Conservation (phyloP, 2,888 invertebrate species). For the Cetonia aurata region DNA sequence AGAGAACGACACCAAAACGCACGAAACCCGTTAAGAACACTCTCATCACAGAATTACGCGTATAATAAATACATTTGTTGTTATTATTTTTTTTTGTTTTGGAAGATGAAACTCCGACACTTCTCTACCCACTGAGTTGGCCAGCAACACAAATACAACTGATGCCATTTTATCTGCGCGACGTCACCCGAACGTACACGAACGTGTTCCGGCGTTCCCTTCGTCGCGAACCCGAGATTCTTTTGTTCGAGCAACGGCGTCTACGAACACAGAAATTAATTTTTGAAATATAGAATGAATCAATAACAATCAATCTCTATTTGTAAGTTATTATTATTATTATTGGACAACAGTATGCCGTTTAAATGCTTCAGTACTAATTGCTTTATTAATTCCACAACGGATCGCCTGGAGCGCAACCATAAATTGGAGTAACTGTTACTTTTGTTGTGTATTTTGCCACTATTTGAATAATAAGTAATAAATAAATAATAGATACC, state of each 20-base stretch:
- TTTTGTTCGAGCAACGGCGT: slow-evolving; percentile 43
- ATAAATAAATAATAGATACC: too few species aligned
- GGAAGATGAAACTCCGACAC: slow-evolving; percentile 44
- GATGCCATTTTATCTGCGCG: slow-evolving; percentile 46
- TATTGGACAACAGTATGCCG: background rate
- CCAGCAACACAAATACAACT: slow-evolving; percentile 48
- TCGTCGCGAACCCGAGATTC: slow-evolving; percentile 47
- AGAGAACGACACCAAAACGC: slow-evolving; percentile 20
- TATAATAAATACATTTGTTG: slow-evolving; percentile 44
- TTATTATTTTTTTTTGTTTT: slow-evolving; percentile 22
- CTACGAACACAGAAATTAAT: slow-evolving; percentile 23
- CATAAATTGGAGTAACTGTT: background rate
- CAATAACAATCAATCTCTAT: slow-evolving; percentile 12
- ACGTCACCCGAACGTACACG: slow-evolving; percentile 39
- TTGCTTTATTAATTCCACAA: background rate
- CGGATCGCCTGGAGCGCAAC: background rate
- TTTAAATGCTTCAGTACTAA: background rate
- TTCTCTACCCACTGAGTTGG: slow-evolving; percentile 48
- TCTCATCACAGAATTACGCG: slow-evolving; percentile 41
- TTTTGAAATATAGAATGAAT: slow-evolving; percentile 29
- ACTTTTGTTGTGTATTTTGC: background rate
- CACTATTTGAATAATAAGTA: too few species aligned
- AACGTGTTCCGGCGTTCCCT: slow-evolving; percentile 25
- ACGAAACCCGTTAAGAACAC: slow-evolving; percentile 32
- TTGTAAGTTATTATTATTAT: slow-evolving; percentile 16